Evolutionary conservation across 2,888 invertebrate genomes (phyloP), one percentile per base, ranked within the genome.

Genomic region (Spialia ferax): DNA sequence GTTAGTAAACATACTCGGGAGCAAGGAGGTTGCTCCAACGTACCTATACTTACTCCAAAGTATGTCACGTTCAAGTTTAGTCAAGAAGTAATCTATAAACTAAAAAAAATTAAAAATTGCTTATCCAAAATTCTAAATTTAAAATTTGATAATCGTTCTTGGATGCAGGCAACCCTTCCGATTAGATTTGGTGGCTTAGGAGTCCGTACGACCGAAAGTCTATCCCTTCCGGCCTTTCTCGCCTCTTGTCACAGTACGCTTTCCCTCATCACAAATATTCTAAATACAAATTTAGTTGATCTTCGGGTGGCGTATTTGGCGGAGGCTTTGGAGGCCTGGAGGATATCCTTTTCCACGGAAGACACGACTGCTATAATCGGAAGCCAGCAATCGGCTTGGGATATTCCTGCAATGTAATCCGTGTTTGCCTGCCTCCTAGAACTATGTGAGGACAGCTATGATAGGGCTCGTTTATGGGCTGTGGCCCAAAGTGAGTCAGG

Each of bases 181-280:
- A 48, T 63, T 45, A 56, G 20, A 32, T 63, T 55, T 45, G 63
- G 63, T n/a, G 63, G 63, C 7, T 32, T 32, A 45, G 63, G 63
- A 2, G 29, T 63, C 22, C 26, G 63, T 13, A 42, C 45, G 23
- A 56, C 45, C 1, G n/a, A 5, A 18, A 63, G 63, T 42, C 38
- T 63, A 11, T 54, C 63, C 13, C 54, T 63, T 15, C 63, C 55
- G 1, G 38, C 54, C 13, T 63, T 63, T 10, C 22, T 42, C 10
- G 50, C 55, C 22, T 63, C 55, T 8, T 7, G 35, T 55, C 35
- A 67, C n/a, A 42, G 35, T 35, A 35, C 35, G 35, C 35, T 35
- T 13, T 13, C 35, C 35, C 35, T 35, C 35, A 35, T 35, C 35
- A 13, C 35, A 35, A 35, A 35, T 11, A 35, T 35, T 13, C 13